Conservation (phyloP, 2,113 vertebrate genomes). For the Sus scrofa region T2T-Sscrofa CM000813.6:37273501-37274000, state of each 20-base stretch:
- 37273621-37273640: background rate
- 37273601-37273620: background rate
- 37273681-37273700: background rate
- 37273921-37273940: background rate
- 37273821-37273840: background rate
- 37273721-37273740: background rate
- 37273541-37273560: constrained; percentile 18
- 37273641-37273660: background rate
- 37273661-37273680: background rate
- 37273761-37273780: background rate
- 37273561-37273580: background rate
- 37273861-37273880: background rate
- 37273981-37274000: background rate
- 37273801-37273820: background rate
- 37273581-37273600: constrained; percentile 6
- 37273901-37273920: background rate
- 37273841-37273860: background rate
- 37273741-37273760: background rate
- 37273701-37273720: background rate
- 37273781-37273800: background rate
- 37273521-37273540: background rate
- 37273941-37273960: background rate
- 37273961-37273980: background rate
- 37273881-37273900: background rate
- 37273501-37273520: background rate